Evolutionary conservation across 1,140 invertebrate genomes (phyloP).

Genomic region (Spodoptera frugiperda): DNA sequence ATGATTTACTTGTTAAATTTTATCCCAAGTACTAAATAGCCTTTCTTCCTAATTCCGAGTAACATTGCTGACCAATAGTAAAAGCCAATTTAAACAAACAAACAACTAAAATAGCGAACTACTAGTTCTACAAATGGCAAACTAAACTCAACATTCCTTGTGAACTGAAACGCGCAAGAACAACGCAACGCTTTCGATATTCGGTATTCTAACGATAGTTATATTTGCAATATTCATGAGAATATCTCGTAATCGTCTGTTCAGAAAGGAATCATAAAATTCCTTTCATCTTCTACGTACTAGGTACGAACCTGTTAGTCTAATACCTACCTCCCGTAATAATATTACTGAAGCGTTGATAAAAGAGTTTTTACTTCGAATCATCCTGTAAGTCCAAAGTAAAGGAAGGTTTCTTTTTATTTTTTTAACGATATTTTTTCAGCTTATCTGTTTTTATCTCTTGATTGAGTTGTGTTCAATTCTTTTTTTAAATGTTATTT

Average conservation of each 20-base stretch:
- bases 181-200: conserved; percentile 16
- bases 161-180: conserved; percentile 8
- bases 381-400: no score
- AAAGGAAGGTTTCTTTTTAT: no score
- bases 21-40: no score
- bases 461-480: no score
- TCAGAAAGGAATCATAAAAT: conserved; percentile 22
- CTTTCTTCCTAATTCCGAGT: no score
- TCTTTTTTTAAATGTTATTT: no score
- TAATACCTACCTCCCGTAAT: background rate
- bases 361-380: background rate
- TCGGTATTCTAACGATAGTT: conserved; percentile 4
- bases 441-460: no score
- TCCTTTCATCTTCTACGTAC: conserved; percentile 4
- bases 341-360: background rate
- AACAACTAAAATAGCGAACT: conserved; percentile 6
- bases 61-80: no score
- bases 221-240: conserved; percentile 38
- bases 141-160: conserved; percentile 18
- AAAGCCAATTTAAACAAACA: conserved; percentile 16
- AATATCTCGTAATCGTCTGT: conserved; percentile 24
- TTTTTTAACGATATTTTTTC: no score
- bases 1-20: no score
- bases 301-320: background rate
- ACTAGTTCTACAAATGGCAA: conserved; percentile 3